Evolutionary conservation across 1,140 invertebrate species (phyloP).

Genomic region (Cydia strobilella): DNA sequence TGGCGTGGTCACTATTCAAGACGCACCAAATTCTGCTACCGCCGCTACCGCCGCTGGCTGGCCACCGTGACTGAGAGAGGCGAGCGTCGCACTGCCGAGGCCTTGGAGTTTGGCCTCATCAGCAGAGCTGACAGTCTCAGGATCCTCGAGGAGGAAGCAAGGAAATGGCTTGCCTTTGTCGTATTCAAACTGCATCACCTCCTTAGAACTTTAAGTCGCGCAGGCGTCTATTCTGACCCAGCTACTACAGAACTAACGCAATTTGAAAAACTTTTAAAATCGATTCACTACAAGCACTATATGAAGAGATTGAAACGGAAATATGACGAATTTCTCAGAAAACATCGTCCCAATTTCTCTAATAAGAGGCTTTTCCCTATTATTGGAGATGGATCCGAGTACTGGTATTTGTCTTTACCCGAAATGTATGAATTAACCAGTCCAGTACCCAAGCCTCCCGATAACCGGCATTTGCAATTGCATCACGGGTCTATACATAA

Average conservation of each 20-base stretch:
- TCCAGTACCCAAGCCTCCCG: constrained; percentile 41
- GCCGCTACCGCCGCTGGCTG: constrained; percentile 69
- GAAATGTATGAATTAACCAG: constrained; percentile 73
- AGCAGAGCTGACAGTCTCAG: constrained; percentile 64
- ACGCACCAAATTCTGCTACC: constrained; percentile 68
- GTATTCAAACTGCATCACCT: constrained; percentile 78
- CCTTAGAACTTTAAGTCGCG: constrained; percentile 65
- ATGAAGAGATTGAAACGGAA: constrained; percentile 70
- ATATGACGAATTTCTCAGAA: constrained; percentile 70
- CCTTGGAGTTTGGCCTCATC: constrained; percentile 63
- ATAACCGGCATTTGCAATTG: constrained; percentile 54
- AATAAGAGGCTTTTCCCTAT: constrained; percentile 72
- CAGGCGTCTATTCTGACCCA: constrained; percentile 71
- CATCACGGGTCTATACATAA: constrained; percentile 63
- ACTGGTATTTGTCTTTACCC: constrained; percentile 74
- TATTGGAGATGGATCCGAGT: constrained; percentile 71
- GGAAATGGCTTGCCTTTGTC: constrained; percentile 72
- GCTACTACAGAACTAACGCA: constrained; percentile 63
- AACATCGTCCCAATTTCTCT: constrained; percentile 60
- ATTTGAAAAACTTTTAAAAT: constrained; percentile 74
- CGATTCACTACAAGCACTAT: constrained; percentile 73
- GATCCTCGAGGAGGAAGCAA: constrained; percentile 71
- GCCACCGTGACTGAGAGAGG: constrained; percentile 63
- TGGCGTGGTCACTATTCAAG: constrained; percentile 73
- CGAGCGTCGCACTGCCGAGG: constrained; percentile 62